These are phyloP conservation scores for Phylloscopus collybita DNA, from an alignment of 2,797 vertebrate species.

Conservation along the genomic window DNA sequence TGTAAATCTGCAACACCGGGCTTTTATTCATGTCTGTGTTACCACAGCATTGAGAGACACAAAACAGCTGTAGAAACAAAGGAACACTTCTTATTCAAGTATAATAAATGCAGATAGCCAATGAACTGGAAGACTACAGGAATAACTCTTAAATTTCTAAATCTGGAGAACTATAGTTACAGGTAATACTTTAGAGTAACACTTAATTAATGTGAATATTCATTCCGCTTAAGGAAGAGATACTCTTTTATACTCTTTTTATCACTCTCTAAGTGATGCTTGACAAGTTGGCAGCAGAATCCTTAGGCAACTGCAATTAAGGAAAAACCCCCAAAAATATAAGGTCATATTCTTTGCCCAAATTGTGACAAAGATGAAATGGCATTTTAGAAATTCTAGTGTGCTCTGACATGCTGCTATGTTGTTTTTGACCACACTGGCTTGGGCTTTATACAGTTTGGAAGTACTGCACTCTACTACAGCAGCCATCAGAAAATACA, in stretches of 20 bases:
- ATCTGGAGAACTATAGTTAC: not conserved
- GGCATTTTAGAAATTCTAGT: not conserved
- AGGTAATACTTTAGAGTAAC: not conserved
- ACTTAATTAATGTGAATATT: not conserved
- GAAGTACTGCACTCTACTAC: not conserved
- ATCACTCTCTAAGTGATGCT: not conserved
- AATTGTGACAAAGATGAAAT: not conserved
- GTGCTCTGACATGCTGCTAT: not conserved
- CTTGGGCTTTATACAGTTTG: not conserved
- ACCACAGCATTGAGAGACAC: not conserved
- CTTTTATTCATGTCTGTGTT: not conserved
- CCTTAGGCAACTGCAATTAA: not conserved
- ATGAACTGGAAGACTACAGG: not conserved
- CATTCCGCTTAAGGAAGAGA: not conserved
- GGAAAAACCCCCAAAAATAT: not conserved
- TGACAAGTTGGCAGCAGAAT: constrained; percentile 8
- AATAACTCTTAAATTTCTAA: not conserved
- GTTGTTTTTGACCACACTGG: not conserved
- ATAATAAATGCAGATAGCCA: not conserved
- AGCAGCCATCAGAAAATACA: not conserved
- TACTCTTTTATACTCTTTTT: not conserved
- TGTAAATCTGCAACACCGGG: not conserved
- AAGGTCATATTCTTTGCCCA: not conserved
- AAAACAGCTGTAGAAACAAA: not conserved
- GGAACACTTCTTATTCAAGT: not conserved